Evolutionary conservation across 2,113 vertebrate species (phyloP), one percentile per base, ranked within the genome.

Genomic region (Myotis yumanensis): DNA sequence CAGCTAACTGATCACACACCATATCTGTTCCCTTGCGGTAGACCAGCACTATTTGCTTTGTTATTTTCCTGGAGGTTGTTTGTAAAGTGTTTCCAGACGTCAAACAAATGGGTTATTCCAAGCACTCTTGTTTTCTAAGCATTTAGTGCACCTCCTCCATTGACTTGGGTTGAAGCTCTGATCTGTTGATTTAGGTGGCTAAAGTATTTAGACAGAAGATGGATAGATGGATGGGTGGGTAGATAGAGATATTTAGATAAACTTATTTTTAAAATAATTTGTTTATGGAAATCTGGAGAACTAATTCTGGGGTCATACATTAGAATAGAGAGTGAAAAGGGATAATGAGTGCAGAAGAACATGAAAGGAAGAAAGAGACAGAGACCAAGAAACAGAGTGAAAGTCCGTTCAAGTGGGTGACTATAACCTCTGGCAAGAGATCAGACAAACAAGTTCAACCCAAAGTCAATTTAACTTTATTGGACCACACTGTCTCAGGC

Each of bases 1-100:
- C 98, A 98, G 98, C 97, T 98, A 98, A 99, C 98, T 98, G 98
- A 99, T 99, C 98, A 98, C 98, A 99, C 98, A 99, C 98, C 93
- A 0, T 99, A 99, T 99, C 99, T 98, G 97, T 98, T 98, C 98
- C 98, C 98, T 96, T 98, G 98, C 86, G 98, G 99, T 99, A 98
- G 98, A 98, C 98, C 98, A 98, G 97, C 75, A 81, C 95, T 97
- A 95, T 97, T 98, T 97, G 95, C 98, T 98, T 98, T 96, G 97
- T 97, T 97, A 98, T 97, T 97, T 98, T 97, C 97, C 98, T 98
- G 96, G 93, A 98, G 98, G 97, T 98, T 98, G 98, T 98, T 99
- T 96, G 93, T n/a, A 98, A 99, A 99, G 98, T 95, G 96, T 96
- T 99, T 99, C 98, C 98, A 99, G 98, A 98, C 93, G 97, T 91